Evolutionary conservation across 2,888 invertebrate species (phyloP), one percentile per base, ranked within the genome.

Genomic region (Neoscelio sp.): DNA sequence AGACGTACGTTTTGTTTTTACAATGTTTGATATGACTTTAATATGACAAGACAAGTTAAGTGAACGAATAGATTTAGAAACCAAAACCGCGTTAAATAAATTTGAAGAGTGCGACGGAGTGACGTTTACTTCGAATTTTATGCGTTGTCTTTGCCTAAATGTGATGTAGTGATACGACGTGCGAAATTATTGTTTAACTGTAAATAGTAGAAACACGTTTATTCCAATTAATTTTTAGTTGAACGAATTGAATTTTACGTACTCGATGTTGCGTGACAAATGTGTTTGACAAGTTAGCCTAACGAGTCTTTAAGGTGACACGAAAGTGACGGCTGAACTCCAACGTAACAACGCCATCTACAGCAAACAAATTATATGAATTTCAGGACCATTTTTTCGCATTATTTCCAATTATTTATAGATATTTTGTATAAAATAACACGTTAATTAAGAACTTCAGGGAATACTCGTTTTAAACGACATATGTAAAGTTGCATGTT

Each of bases 1-100:
- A 23, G 23, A 6, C 6, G 23, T 23, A 40, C 4, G 7, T 40
- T 40, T 40, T 17, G 17, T 40, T 40, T 40, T 48, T 62, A 46
- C 12, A 46, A 48, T 15, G 26, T 62, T 62, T 62, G 46, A 62
- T 64, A 48, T 50, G 64, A 50, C 64, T 62, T 62, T 62, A 30
- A 62, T 62, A 62, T 44, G 38, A 62, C 18, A 15, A 33, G 52
- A 52, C 15, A 10, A 62, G 38, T 10, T 48, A 62, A 48, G 23
- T 23, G 3, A 23, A 23, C 23, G 23, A 23, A 23, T 23, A 23
- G 48, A 35, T 26, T 17, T 62, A 62, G 18, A 26, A 48, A 40
- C 2, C 7, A 15, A 13, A 15, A 40, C 10, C 5, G 15, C 5
- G 40, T 40, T 40, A 40, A 13, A 40, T 40, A 33, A 7, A 17